Percentiles rank a stretch among this genome's conserved stretches.
phyloP scores from a whole-genome alignment of 2,888 invertebrate genomes.

The Troides aeacus region DNA sequence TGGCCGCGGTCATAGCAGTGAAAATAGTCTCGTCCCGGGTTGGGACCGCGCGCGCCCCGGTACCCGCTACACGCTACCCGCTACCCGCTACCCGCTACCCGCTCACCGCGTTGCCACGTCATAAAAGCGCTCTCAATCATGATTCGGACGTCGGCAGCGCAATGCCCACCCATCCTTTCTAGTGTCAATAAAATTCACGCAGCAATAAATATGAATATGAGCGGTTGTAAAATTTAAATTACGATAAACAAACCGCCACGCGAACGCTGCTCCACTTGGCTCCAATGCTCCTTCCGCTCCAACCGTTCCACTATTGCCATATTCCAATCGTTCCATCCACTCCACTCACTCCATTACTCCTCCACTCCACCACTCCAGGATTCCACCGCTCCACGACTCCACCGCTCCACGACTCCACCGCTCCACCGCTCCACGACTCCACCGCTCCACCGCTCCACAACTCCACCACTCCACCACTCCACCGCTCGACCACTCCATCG shows the following conservation, averaged over 20 bases:
- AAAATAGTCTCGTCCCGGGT: slow-evolving; percentile 56
- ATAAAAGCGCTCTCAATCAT: slow-evolving; percentile 59
- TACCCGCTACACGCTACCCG: slow-evolving; percentile 45
- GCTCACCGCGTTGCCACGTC: slow-evolving; percentile 53
- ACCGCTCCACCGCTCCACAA: no score
- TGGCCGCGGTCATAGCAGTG: slow-evolving; percentile 60
- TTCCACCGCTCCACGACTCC: no score
- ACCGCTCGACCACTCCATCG: no score
- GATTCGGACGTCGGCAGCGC: slow-evolving; percentile 56
- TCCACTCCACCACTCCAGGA: no score
- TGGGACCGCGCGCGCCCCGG: slow-evolving; percentile 34
- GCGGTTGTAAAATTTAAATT: slow-evolving; percentile 70
- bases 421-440: no score
- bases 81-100: slow-evolving; percentile 37
- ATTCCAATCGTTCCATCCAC: no score
- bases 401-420: no score
- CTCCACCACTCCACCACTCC: no score
- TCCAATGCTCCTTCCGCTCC: no score
- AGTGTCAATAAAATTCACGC: slow-evolving; percentile 62
- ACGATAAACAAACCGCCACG: slow-evolving; percentile 62
- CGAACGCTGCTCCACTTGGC: slow-evolving; percentile 20
- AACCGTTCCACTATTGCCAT: no score
- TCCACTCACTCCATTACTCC: no score
- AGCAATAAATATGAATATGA: slow-evolving; percentile 67
- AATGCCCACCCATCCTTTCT: slow-evolving; percentile 46